Base-by-base conservation (phyloP, 2,113 vertebrate species). In the Pachypanchax playfairii region DNA sequence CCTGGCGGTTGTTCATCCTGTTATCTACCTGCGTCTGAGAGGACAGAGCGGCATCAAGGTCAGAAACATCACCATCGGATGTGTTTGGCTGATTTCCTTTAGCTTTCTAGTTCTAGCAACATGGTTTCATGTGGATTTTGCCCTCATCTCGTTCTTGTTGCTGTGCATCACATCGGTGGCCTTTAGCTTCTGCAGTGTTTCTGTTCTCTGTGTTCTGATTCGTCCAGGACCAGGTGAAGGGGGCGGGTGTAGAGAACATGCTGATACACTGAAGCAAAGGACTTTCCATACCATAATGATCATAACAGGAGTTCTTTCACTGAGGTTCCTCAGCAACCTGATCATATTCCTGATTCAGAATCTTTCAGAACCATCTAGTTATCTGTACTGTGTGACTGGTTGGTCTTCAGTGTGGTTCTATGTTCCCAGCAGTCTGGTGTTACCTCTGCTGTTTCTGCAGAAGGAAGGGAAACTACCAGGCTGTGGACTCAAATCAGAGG, bases 1-100 rank as follows among this genome's bases (percentile, higher is more conserved):
- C 60, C 48, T 70, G 47, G 66, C 73, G 3, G 73, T 54, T 1
- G 54, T 76, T 5, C 60, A 70, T 17, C 73, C 73, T 4, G 1
- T 76, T n/a, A 22, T 12, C 22, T 76, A 74, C 55, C 20, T 50
- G 54, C 24, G 22, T 0, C 63, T 77, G 41, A 53, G 15, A 7
- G 9, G 28, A 6, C 9, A 17, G 0, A 22, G 21, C 3, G 68
- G 63, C 1, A 24, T 67, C 33, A 46, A 46, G 9, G 36, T 71
- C 24, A 61, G 68, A 21, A 67, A 62, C 12, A 5, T 52, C 46
- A 10, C 3, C 63, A 58, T 42, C 3, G 57, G 43, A 0, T 52
- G 39, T n/a, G 41, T 48, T 28, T 77, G 75, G 75, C 17, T 77
- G 25, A 9, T 18, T 4, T 44, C 10, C 48, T 9, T 15, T 2